These are phyloP conservation scores for Ptilodon capucinus DNA, from an alignment of 2,888 invertebrate species.

Conservation along the genomic window DNA sequence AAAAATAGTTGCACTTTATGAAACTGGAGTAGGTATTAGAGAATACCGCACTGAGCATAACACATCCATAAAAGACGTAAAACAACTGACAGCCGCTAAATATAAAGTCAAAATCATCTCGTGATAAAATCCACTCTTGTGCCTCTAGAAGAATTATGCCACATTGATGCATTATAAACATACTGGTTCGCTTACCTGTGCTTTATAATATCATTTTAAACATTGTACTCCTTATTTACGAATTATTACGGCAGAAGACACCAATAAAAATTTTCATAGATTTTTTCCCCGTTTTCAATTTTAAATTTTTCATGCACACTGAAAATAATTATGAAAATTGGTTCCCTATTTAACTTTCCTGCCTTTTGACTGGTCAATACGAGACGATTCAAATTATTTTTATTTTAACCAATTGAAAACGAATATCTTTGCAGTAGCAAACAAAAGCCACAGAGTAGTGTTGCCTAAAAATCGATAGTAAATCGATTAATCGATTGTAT, in stretches of 20 bases:
- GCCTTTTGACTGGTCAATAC: slow-evolving; percentile 8
- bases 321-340: slow-evolving; percentile 4
- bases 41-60: slow-evolving; percentile 41
- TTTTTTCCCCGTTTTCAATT: slow-evolving; percentile 63
- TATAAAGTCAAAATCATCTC: slow-evolving; percentile 57
- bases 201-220: slow-evolving; percentile 55
- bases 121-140: slow-evolving; percentile 34
- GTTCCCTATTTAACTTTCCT: slow-evolving; percentile 15
- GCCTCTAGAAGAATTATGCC: slow-evolving; percentile 3
- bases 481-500: too few relatives aligned
- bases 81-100: slow-evolving; percentile 80
- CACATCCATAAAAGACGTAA: slow-evolving; percentile 71
- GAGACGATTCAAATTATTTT: too few relatives aligned
- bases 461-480: too few relatives aligned
- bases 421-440: slow-evolving; percentile 10
- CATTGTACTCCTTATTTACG: slow-evolving; percentile 44
- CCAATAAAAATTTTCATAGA: slow-evolving; percentile 52
- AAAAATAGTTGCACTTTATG: slow-evolving; percentile 50
- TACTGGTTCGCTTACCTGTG: slow-evolving; percentile 52
- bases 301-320: slow-evolving; percentile 33
- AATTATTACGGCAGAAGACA: slow-evolving; percentile 57
- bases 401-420: slow-evolving; percentile 21
- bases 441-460: too few relatives aligned
- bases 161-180: slow-evolving; percentile 2
- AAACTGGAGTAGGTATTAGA: slow-evolving; percentile 23